These are phyloP conservation scores for Atta cephalotes DNA, from an alignment of 1,140 invertebrate genomes.

Conservation along the genomic window DNA sequence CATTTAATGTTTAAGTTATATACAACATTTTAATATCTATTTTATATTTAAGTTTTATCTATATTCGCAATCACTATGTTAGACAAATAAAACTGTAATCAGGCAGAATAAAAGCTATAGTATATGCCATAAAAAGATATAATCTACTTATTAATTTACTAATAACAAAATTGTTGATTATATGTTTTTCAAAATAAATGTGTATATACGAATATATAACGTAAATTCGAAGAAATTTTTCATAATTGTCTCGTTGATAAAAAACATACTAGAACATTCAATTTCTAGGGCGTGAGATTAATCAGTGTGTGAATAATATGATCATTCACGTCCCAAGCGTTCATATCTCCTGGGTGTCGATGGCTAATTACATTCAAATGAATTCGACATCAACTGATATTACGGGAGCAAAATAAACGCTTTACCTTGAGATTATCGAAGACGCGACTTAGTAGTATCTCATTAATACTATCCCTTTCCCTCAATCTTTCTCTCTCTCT, in stretches of 20 bases:
- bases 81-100: neutral
- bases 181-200: neutral
- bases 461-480: neutral
- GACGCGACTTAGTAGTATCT: neutral
- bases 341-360: neutral
- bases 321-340: neutral
- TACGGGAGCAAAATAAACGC: slow-evolving; percentile 27
- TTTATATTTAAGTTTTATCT: neutral
- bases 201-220: neutral
- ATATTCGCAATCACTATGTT: neutral
- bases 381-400: slow-evolving; percentile 35
- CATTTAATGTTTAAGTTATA: neutral
- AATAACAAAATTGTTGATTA: neutral
- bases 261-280: neutral
- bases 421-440: slow-evolving; percentile 8
- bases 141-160: neutral
- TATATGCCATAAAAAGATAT: neutral
- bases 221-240: slow-evolving; percentile 1
- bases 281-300: neutral
- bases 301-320: neutral
- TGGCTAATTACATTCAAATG: slow-evolving; percentile 22
- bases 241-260: neutral
- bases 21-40: neutral
- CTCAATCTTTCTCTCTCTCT: neutral
- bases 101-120: neutral